Evolutionary conservation across 2,797 vertebrate species (phyloP), one percentile per base, ranked within the genome.

Genomic region (Staurois parvus): DNA sequence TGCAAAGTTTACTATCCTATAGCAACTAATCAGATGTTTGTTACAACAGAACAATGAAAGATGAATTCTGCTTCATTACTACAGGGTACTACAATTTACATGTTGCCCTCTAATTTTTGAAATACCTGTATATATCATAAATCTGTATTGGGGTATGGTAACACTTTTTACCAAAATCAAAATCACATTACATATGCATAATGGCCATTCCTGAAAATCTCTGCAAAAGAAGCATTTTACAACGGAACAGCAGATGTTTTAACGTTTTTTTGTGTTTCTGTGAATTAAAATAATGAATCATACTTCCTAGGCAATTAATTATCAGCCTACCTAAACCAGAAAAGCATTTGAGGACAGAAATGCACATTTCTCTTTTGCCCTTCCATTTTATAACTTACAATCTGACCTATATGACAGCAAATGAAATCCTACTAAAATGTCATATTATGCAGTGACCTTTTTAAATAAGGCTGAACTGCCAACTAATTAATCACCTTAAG

Each of bases 401-500:
- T 76, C 40, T 85, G 78, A 85, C 77, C 70, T 75, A 40, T 70
- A 56, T 76, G 45, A 76, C 72, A 76, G 84, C 8, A 72, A 62
- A 81, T 81, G 32, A 64, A 81, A 81, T 85, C 72, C 78, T 76
- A 67, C 62, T 85, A 76, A 81, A 85, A 81, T 85, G 78, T 81
- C 78, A 81, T 17, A 75, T 81, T 80, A 70, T 42, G 45, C 72
- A 56, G 9, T 85, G 78, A 85, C 84, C 84, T 85, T 85, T 85
- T 29, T 85, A 85, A 85, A 76, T 81, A 70, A 45, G 66, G 62
- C 69, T n/a, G 78, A 76, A 85, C 81, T 85, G 72, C 30, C 84
- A 81, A 62, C 84, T 76, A 85, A 85, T 85, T 81, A 85, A 81
- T 85, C 78, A 80, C 70, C 56, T 81, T 81, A 81, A 76, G 45